A percentile compares a stretch with the other conserved stretches of the same genome.
Conservation (phyloP, 2,113 vertebrate species). For the Apeltes quadracus region DNA sequence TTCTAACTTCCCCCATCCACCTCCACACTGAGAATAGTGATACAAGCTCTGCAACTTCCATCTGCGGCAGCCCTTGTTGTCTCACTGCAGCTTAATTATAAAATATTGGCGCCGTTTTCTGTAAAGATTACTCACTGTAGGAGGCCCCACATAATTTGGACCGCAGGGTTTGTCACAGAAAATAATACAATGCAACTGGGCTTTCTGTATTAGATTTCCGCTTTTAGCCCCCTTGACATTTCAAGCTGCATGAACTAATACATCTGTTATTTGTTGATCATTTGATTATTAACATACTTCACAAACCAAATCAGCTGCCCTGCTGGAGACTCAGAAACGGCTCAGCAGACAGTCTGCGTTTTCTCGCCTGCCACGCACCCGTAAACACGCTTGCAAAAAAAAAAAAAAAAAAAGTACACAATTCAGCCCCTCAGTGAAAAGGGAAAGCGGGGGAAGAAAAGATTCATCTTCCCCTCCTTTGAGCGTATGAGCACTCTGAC, state of each 20-base stretch:
- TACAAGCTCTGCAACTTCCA: slow-evolving; percentile 70
- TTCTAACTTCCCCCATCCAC: slow-evolving; percentile 63
- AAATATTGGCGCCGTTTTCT: slow-evolving; percentile 82
- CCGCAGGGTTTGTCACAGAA: slow-evolving; percentile 84
- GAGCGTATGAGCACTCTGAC: slow-evolving; percentile 71
- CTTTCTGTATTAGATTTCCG: slow-evolving; percentile 85
- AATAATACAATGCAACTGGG: slow-evolving; percentile 84
- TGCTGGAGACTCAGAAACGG: slow-evolving; percentile 79
- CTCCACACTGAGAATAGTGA: slow-evolving; percentile 69
- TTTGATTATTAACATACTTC: slow-evolving; percentile 89
- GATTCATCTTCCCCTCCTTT: slow-evolving; percentile 73
- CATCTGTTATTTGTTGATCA: slow-evolving; percentile 89
- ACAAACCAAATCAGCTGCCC: slow-evolving; percentile 85
- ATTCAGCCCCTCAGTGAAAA: slow-evolving; percentile 67
- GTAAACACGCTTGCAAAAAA: slow-evolving; percentile 40
- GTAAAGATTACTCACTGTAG: slow-evolving; percentile 86
- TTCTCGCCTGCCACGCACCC: slow-evolving; percentile 41
- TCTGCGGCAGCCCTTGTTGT: slow-evolving; percentile 64
- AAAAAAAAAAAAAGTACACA: slow-evolving; percentile 37
- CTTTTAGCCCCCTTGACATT: slow-evolving; percentile 87
- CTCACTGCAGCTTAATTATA: slow-evolving; percentile 82
- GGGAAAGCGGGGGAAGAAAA: slow-evolving; percentile 50
- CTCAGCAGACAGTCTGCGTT: slow-evolving; percentile 67
- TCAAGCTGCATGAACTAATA: slow-evolving; percentile 87
- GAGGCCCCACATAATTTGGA: slow-evolving; percentile 84